Evolutionary conservation across 2,888 invertebrate genomes (phyloP), one percentile per base, ranked within the genome.

Genomic region (Andrena fulva): DNA sequence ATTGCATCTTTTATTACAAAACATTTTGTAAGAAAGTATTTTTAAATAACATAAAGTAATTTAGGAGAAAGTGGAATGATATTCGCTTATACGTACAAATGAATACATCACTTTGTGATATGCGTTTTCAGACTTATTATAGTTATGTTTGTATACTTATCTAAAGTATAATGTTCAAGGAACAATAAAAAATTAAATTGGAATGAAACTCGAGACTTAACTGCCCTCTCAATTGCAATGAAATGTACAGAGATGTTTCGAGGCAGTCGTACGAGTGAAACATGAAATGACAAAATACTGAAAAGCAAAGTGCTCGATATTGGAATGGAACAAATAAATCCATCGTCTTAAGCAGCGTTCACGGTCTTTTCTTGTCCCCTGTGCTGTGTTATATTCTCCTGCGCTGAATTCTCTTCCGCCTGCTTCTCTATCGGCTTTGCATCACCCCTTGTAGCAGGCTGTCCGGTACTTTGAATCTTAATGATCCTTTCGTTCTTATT

Each of bases 281-380:
- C 2, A 56, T 59, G 12, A 75, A 54, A 50, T 70, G 10, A 20
- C 8, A 56, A 27, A 56, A 56, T 27, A 27, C 12, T 12, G 27
- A 24, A 56, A 56, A 24, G 10, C 4, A 4, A 56, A 56, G 16
- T 16, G 42, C 24, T 24, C 12, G 56, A 56, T 42, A 42, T 42
- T 16, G 27, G 10, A 24, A 54, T 54, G 54, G 31, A 31, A 31
- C 24, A 20, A 63, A 1, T 24, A 2, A 10, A 8, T 24, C 24
- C 29, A 7, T 68, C 20, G 67, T 62, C 56, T 87, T 86, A 90
- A 48, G 88, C 89, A 42, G 89, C 88, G 72, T 90, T 90, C 6
- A 90, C 87, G 62, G 82, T 87, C 24, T 88, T 81, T 0, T 86
- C 81, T 72, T 86, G 84, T 27, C 60, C 77, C 27, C 85, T 87